Conservation (phyloP, 2,888 invertebrate species). For the Nesidiocoris tenuis region DNA sequence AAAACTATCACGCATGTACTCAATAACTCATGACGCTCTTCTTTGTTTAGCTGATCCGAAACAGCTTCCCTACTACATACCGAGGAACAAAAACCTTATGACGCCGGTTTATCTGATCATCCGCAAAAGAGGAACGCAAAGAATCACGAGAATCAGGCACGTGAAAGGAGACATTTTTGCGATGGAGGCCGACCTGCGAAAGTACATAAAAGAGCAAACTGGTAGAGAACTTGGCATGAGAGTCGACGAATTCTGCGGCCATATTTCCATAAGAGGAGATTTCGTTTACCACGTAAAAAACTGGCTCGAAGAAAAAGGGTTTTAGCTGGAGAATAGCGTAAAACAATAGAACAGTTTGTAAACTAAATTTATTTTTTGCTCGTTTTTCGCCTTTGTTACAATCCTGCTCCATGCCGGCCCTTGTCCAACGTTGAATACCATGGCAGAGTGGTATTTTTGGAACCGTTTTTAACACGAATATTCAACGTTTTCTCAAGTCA, state of each 20-base stretch:
- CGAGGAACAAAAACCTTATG: slow-evolving; percentile 77
- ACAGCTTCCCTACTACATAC: slow-evolving; percentile 65
- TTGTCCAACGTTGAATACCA: no score
- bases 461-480: no score
- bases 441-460: no score
- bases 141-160: slow-evolving; percentile 65
- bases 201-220: slow-evolving; percentile 60
- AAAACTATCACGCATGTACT: no score
- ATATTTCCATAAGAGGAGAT: slow-evolving; percentile 74
- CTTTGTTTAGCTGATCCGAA: slow-evolving; percentile 38
- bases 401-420: no score
- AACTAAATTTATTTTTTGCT: no score
- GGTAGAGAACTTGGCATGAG: slow-evolving; percentile 60
- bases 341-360: no score
- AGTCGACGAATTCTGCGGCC: slow-evolving; percentile 72
- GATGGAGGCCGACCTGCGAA: slow-evolving; percentile 68
- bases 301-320: slow-evolving; percentile 73
- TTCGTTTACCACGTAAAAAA: slow-evolving; percentile 66
- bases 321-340: no score
- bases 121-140: slow-evolving; percentile 62
- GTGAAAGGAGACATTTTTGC: slow-evolving; percentile 86
- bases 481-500: no score
- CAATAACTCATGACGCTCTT: no score
- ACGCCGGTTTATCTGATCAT: slow-evolving; percentile 73
- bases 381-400: no score